These are phyloP conservation scores for Pediacus dermestoides DNA, from an alignment of 2,888 invertebrate species.

Conservation along the genomic window DNA sequence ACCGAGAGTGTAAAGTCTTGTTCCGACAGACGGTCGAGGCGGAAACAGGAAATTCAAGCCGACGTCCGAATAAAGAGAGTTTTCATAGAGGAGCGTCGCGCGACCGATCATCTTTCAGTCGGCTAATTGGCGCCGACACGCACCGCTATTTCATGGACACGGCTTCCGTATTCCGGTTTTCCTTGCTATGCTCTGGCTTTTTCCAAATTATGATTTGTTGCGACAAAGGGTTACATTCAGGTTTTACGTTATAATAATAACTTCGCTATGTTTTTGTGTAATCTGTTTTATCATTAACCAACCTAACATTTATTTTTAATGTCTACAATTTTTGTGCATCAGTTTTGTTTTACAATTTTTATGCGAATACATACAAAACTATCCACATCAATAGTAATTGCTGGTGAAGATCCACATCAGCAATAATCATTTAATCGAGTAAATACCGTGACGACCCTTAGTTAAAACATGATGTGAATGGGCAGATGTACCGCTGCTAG, in stretches of 20 bases:
- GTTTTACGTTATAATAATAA: neutral
- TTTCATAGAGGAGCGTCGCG: conserved; percentile 31
- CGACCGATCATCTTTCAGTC: conserved; percentile 46
- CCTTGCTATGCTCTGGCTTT: neutral
- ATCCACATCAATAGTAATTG: too few relatives aligned
- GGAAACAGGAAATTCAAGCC: conserved; percentile 50
- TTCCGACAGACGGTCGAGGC: conserved; percentile 48
- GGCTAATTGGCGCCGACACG: conserved; percentile 44
- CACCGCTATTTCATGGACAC: conserved; percentile 23
- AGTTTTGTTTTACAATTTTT: too few relatives aligned
- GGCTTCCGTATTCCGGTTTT: conserved; percentile 21
- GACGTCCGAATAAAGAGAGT: conserved; percentile 50
- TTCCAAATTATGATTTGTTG: conserved; percentile 17
- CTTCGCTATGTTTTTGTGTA: too few relatives aligned
- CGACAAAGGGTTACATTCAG: conserved; percentile 10
- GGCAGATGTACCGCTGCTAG: conserved; percentile 33
- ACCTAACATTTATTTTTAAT: too few relatives aligned
- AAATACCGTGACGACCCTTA: conserved; percentile 33
- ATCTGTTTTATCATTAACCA: too few relatives aligned
- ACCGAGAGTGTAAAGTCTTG: conserved; percentile 51
- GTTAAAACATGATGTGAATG: conserved; percentile 40
- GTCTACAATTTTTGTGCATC: too few relatives aligned
- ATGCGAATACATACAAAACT: too few relatives aligned
- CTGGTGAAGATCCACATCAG: conserved; percentile 10
- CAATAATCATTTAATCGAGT: conserved; percentile 31